These are phyloP conservation scores for Tylochromis polylepis DNA, from an alignment of 2,113 vertebrate species.

Conservation along the genomic window DNA sequence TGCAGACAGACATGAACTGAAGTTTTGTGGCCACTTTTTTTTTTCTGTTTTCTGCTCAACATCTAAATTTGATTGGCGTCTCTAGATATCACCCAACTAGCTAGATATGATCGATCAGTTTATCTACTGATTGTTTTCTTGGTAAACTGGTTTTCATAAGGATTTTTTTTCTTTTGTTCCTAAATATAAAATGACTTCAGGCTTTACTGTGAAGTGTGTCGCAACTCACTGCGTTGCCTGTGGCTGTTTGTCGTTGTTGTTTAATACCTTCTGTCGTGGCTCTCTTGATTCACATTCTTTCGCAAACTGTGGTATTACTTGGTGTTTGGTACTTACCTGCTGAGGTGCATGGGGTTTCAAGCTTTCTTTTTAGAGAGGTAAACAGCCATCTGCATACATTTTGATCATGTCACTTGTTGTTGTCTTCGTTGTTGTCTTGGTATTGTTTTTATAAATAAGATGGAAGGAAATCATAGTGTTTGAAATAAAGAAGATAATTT, in stretches of 20 bases:
- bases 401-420: not conserved
- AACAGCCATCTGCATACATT: not conserved
- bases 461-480: not conserved
- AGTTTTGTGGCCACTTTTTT: not conserved
- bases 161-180: not conserved
- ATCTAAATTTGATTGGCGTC: not conserved
- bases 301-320: not conserved
- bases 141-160: not conserved
- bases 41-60: not conserved
- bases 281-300: not conserved
- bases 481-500: not conserved
- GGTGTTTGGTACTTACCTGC: not conserved
- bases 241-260: not conserved
- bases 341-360: not conserved
- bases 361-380: not conserved
- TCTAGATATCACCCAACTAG: not conserved
- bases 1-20: not conserved
- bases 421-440: not conserved
- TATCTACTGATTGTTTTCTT: not conserved
- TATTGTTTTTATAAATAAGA: not conserved
- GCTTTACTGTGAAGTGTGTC: not conserved
- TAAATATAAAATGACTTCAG: not conserved
- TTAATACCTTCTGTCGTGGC: not conserved
- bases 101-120: not conserved
- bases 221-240: not conserved